A percentile compares a stretch with the other conserved stretches of the same genome.
Conservation (phyloP, 2,113 vertebrate genomes). For the Peromyscus maniculatus region DNA sequence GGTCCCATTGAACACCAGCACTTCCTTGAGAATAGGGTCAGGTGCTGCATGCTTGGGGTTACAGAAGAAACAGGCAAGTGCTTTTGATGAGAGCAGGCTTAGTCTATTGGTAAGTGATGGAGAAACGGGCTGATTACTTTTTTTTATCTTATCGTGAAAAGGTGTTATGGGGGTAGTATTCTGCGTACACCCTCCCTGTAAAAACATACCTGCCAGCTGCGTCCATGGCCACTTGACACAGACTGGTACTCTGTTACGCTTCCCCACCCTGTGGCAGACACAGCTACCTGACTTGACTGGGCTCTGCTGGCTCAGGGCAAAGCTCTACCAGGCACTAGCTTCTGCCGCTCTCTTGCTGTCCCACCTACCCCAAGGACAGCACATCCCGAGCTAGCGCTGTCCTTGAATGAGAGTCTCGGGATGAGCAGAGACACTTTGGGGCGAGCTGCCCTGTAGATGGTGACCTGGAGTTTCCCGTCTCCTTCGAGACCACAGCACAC, state of each 20-base stretch:
- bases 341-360: background rate
- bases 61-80: background rate
- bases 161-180: background rate
- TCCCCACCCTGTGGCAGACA: background rate
- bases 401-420: background rate
- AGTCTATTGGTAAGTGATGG: background rate
- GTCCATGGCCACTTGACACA: background rate
- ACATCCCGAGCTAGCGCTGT: background rate
- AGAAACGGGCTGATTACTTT: background rate
- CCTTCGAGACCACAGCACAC: background rate
- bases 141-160: background rate
- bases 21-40: no score
- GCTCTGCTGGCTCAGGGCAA: background rate
- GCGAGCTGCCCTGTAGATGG: rapidly evolving
- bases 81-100: background rate
- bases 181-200: background rate
- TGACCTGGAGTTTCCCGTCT: background rate
- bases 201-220: no score
- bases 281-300: background rate
- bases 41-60: no score
- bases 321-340: background rate
- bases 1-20: rapidly evolving
- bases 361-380: background rate
- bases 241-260: no score
- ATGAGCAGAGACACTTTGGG: background rate